A percentile compares a stretch with the other conserved stretches of the same genome.
Evolutionary conservation across 2,888 invertebrate species (phyloP).

Genomic region (Gortyna flavago): DNA sequence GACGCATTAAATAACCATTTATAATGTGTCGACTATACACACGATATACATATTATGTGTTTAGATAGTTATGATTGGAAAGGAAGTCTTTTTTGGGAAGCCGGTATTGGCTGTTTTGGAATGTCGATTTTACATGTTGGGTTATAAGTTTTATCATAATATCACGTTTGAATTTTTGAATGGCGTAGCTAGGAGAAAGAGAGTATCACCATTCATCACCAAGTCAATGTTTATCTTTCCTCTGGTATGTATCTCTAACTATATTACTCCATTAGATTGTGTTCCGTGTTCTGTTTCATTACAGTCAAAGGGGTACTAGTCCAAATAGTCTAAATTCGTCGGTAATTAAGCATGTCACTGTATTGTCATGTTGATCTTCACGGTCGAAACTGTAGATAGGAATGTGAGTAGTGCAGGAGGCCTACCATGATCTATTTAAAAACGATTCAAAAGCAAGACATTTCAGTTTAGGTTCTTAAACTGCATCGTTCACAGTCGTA

Average conservation of each 20-base stretch:
- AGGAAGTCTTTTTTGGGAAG: conserved; percentile 31
- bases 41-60: conserved; percentile 46
- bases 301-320: neutral
- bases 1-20: conserved; percentile 77
- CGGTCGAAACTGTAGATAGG: neutral
- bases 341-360: neutral
- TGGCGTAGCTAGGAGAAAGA: neutral
- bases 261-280: neutral
- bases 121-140: no score
- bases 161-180: no score
- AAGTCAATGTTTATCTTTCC: neutral
- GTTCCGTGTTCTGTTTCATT: conserved; percentile 17
- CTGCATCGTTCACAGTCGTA: no score
- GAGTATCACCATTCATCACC: neutral
- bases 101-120: conserved; percentile 10
- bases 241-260: neutral
- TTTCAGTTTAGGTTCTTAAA: no score
- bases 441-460: no score
- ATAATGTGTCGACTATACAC: conserved; percentile 72
- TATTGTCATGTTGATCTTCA: neutral
- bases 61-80: conserved; percentile 54
- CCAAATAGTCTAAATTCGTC: neutral
- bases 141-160: no score
- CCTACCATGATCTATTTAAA: no score
- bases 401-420: neutral